Percentiles rank a stretch among this genome's conserved stretches.
These are phyloP conservation scores for Cydia splendana DNA, from an alignment of 1,140 invertebrate species.

Conservation along the genomic window DNA sequence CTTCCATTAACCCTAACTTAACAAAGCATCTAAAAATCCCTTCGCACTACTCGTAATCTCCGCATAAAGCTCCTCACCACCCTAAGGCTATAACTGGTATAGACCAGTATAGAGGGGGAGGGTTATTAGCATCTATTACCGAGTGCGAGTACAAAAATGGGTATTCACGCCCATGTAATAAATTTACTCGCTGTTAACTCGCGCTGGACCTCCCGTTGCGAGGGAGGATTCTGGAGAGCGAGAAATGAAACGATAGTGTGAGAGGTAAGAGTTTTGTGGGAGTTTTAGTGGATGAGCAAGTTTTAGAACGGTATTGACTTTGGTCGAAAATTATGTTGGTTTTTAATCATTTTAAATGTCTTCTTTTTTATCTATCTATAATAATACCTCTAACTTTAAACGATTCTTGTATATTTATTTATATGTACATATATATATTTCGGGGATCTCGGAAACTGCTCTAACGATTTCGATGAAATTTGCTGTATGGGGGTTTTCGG, in stretches of 20 bases:
- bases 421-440: too few species aligned
- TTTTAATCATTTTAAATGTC: too few species aligned
- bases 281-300: neutral
- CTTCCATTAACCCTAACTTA: too few species aligned
- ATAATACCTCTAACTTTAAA: too few species aligned
- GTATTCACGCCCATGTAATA: conserved; percentile 59
- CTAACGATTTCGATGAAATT: too few species aligned
- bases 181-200: conserved; percentile 57
- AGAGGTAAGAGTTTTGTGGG: neutral
- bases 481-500: too few species aligned
- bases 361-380: too few species aligned
- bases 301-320: neutral
- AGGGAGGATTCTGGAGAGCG: conserved; percentile 14
- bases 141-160: conserved; percentile 38
- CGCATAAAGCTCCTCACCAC: neutral
- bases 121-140: conserved; percentile 53
- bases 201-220: conserved; percentile 32
- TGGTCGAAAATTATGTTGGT: neutral
- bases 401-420: too few species aligned
- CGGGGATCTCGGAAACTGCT: too few species aligned
- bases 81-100: conserved; percentile 13
- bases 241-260: neutral
- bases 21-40: too few species aligned
- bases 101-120: conserved; percentile 32
- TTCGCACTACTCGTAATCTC: too few species aligned